Conservation (phyloP, 2,113 vertebrate genomes). For the Mormyrus iriodes region DNA sequence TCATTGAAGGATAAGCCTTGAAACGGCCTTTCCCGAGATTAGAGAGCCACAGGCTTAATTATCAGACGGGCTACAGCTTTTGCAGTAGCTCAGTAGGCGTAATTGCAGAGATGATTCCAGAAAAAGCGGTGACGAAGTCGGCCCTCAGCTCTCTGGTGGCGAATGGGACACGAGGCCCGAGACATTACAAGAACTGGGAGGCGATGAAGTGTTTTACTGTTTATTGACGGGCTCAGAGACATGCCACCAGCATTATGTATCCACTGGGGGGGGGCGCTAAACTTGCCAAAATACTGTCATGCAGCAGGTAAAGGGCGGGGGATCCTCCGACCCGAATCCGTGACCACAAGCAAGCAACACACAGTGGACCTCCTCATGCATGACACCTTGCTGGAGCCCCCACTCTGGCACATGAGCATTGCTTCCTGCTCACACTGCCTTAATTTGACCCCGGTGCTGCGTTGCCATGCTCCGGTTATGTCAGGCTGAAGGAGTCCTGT, state of each 20-base stretch:
- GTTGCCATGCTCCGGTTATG: background rate
- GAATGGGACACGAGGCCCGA: background rate
- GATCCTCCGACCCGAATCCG: background rate
- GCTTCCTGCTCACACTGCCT: background rate
- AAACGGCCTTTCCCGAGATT: background rate
- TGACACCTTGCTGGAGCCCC: too few species aligned
- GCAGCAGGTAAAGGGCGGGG: background rate
- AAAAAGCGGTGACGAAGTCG: background rate
- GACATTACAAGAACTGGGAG: background rate
- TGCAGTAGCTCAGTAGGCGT: background rate
- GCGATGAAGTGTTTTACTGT: background rate
- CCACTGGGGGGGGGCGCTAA: background rate
- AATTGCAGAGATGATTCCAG: slow-evolving; percentile 3
- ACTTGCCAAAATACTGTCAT: too few species aligned
- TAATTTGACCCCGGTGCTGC: too few species aligned
- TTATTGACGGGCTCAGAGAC: background rate
- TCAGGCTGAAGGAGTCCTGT: background rate
- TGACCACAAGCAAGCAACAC: background rate
- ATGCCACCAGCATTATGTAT: background rate
- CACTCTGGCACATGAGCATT: background rate
- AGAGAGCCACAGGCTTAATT: slow-evolving; percentile 11
- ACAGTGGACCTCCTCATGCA: background rate
- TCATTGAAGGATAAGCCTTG: slow-evolving; percentile 24
- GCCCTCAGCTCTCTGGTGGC: background rate
- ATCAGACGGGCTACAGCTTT: slow-evolving; percentile 8